Conservation (phyloP, 1,140 invertebrate species). For the Heliconius eleuchia region DNA sequence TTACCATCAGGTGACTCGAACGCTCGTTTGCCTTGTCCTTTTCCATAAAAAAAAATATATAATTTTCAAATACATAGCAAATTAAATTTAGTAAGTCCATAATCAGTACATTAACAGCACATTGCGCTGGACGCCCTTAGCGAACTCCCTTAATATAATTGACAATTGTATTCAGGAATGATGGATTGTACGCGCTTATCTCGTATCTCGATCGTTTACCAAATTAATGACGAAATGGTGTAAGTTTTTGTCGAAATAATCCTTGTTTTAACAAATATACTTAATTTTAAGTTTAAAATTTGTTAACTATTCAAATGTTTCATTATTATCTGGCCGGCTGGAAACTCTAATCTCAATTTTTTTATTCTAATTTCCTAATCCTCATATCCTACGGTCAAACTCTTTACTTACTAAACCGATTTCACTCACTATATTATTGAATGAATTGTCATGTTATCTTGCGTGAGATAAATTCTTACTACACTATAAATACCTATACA, state of each 20-base stretch:
- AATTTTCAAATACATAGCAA: neutral
- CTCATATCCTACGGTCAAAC: too few relatives aligned
- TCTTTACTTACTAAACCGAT: too few relatives aligned
- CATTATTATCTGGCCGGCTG: too few relatives aligned
- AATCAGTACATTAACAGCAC: conserved; percentile 16
- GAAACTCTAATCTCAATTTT: neutral
- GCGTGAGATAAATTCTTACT: too few relatives aligned
- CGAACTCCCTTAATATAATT: conserved; percentile 30
- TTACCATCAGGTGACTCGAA: too few relatives aligned
- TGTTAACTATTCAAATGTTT: neutral
- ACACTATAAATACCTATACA: too few relatives aligned
- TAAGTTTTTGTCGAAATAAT: conserved; percentile 12
- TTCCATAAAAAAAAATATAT: too few relatives aligned
- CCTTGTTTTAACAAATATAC: conserved; percentile 2
- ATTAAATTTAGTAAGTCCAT: neutral
- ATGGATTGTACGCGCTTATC: conserved; percentile 29
- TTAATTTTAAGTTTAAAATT: neutral
- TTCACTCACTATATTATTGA: too few relatives aligned
- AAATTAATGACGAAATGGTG: conserved; percentile 32
- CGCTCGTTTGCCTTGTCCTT: too few relatives aligned
- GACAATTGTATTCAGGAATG: conserved; percentile 37
- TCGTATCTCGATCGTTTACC: conserved; percentile 24
- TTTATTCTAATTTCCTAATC: neutral
- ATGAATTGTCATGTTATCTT: too few relatives aligned
- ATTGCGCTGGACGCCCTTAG: conserved; percentile 25